Evolutionary conservation across 1,140 invertebrate genomes (phyloP).

Genomic region (Pseudobourletiella spinata): DNA sequence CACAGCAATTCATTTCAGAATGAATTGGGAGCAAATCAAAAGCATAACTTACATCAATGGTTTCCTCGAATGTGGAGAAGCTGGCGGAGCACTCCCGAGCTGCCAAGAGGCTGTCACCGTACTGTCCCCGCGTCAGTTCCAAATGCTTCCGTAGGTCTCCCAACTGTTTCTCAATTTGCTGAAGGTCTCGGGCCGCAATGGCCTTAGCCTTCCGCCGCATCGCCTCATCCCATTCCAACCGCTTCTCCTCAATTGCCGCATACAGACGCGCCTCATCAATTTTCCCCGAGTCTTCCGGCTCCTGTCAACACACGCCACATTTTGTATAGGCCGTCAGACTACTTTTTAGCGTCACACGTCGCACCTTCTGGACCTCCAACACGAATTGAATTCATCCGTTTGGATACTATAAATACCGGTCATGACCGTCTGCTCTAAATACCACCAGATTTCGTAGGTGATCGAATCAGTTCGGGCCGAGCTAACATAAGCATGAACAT

Average conservation of each 20-base stretch:
- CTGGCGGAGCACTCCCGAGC: conserved; percentile 59
- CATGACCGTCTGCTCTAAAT: too few relatives aligned
- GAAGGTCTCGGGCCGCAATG: conserved; percentile 2
- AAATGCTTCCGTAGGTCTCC: neutral
- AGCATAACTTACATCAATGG: conserved; percentile 54
- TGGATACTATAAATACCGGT: too few relatives aligned
- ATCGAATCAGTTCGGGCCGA: too few relatives aligned
- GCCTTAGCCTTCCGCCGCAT: conserved; percentile 8
- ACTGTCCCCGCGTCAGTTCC: conserved; percentile 35
- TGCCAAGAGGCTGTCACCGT: conserved; percentile 59
- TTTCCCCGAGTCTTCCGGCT: conserved; percentile 4
- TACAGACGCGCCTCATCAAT: neutral
- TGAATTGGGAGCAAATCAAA: neutral
- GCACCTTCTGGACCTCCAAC: neutral
- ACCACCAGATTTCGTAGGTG: too few relatives aligned
- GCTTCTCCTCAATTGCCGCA: conserved; percentile 3
- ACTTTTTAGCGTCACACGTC: neutral
- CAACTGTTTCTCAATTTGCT: conserved; percentile 7
- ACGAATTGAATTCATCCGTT: neutral
- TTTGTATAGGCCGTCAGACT: neutral
- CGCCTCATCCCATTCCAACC: conserved; percentile 9
- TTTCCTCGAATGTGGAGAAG: conserved; percentile 69
- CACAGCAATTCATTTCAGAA: too few relatives aligned
- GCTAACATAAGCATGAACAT: too few relatives aligned
- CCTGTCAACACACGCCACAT: neutral